phyloP scores from a whole-genome alignment of 2,888 invertebrate species.

The Tenthredo amoena region DNA sequence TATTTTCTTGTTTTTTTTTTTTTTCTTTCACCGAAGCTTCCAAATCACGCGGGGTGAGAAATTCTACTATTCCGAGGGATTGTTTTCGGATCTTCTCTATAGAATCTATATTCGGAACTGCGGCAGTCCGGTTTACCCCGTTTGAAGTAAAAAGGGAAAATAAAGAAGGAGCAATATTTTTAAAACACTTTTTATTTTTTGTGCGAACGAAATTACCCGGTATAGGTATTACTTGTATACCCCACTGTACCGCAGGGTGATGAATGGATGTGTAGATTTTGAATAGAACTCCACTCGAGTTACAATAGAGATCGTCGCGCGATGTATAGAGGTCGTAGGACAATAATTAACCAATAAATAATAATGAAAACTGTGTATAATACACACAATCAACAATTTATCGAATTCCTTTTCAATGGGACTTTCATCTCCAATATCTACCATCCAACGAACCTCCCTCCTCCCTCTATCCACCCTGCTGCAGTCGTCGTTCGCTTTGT shows the following conservation, averaged over 20 bases:
- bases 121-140: no score
- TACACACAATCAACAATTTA: constrained; percentile 38
- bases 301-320: constrained; percentile 18
- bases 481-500: constrained; percentile 4
- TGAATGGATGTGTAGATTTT: background rate
- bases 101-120: no score
- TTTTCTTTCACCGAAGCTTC: background rate
- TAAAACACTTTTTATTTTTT: background rate
- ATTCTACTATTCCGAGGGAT: background rate
- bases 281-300: background rate
- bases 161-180: background rate
- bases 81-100: background rate
- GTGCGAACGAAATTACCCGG: background rate
- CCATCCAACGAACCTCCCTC: background rate
- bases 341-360: constrained; percentile 51
- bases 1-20: background rate
- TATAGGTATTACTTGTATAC: background rate
- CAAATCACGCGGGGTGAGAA: background rate
- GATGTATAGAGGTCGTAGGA: constrained; percentile 2
- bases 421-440: constrained; percentile 32
- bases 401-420: constrained; percentile 35
- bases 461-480: background rate
- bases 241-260: background rate
- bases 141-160: background rate
- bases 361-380: constrained; percentile 11